These are phyloP conservation scores for Poeciliopsis occidentalis DNA, from an alignment of 2,113 vertebrate genomes.

Conservation along the genomic window DNA sequence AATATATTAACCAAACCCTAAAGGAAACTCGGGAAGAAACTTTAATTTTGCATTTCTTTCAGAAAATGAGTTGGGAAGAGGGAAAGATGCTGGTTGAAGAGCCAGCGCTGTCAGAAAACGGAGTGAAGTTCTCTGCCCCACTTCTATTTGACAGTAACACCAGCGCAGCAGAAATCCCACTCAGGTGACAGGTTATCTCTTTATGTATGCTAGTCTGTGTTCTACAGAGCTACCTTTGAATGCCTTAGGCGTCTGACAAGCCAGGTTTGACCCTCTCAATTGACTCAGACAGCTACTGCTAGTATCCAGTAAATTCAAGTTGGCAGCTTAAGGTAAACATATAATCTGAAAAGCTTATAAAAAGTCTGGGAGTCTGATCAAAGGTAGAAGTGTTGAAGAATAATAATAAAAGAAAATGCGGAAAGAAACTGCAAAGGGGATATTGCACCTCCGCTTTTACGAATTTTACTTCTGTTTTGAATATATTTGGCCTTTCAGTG, in stretches of 20 bases:
- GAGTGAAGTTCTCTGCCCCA: slow-evolving; percentile 1
- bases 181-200: slow-evolving; percentile 16
- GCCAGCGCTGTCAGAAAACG: neutral
- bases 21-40: neutral
- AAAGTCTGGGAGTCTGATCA: neutral
- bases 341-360: neutral
- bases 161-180: slow-evolving; percentile 54
- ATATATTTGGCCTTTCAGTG: neutral
- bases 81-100: neutral
- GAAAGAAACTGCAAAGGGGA: neutral
- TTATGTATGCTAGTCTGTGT: slow-evolving; percentile 17
- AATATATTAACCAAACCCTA: slow-evolving; percentile 20
- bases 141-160: slow-evolving; percentile 49
- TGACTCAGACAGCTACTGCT: neutral
- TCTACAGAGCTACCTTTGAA: slow-evolving; percentile 21
- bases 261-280: slow-evolving; percentile 27
- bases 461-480: neutral
- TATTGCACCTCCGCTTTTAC: neutral
- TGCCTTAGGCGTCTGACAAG: slow-evolving; percentile 34
- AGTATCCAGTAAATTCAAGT: slow-evolving; percentile 18
- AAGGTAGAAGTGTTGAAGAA: neutral
- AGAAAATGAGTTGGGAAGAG: neutral
- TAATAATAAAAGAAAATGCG: neutral
- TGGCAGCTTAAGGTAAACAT: neutral
- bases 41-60: slow-evolving; percentile 10